A percentile compares a stretch with the other conserved stretches of the same genome.
Evolutionary conservation across 2,113 vertebrate genomes (phyloP).

Genomic region (Toxostoma redivivum): DNA sequence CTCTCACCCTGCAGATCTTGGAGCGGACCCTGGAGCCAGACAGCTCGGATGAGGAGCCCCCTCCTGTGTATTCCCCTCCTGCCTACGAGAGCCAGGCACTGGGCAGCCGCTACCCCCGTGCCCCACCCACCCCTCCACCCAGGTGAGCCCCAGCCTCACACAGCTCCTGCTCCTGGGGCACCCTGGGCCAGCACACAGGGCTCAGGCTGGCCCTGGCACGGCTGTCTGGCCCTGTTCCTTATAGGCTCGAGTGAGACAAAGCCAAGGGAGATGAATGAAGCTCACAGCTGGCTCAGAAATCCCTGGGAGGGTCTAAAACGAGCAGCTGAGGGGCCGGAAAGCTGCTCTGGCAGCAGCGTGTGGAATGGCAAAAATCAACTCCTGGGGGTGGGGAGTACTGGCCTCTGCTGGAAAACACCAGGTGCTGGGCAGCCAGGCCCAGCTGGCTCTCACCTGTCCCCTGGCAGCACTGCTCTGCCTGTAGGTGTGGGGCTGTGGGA

Average conservation of each 20-base stretch:
- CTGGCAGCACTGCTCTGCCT: fast-evolving
- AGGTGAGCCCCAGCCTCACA: conserved; percentile 66
- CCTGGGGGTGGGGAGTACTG: fast-evolving
- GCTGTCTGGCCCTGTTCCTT: fast-evolving
- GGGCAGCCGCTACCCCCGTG: conserved; percentile 66
- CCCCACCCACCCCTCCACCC: conserved; percentile 82
- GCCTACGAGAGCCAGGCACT: conserved; percentile 86
- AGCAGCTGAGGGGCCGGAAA: conserved; percentile 18
- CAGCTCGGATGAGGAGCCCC: conserved; percentile 95
- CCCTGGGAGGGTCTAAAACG: background rate
- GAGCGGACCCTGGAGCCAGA: conserved; percentile 94
- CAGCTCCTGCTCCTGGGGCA: background rate
- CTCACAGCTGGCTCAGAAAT: conserved; percentile 15
- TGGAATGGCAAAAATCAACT: conserved; percentile 46
- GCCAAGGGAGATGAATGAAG: conserved; percentile 11
- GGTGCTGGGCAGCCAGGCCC: background rate
- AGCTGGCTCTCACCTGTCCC: background rate
- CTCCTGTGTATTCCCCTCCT: conserved; percentile 93
- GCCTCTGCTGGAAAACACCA: background rate
- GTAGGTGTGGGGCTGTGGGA: background rate
- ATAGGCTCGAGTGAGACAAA: background rate
- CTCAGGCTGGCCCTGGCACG: background rate
- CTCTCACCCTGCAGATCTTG: conserved; percentile 77
- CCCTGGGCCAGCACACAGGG: background rate
- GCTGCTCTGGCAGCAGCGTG: background rate